A percentile compares a stretch with the other conserved stretches of the same genome.
These are phyloP conservation scores for Drosophila pegasa DNA, from an alignment of 2,888 invertebrate genomes.

Conservation along the genomic window DNA sequence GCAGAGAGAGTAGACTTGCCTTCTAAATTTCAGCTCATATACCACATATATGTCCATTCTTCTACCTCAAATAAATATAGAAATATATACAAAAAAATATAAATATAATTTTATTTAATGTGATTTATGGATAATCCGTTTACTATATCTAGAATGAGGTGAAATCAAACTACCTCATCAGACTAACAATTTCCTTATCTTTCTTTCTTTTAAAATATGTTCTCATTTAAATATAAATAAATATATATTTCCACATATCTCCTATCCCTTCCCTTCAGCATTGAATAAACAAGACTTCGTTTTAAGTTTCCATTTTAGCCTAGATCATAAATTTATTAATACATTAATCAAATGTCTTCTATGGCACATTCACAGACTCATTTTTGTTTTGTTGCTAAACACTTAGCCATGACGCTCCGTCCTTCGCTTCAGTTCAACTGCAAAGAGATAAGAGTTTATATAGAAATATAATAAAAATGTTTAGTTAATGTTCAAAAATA, in stretches of 20 bases:
- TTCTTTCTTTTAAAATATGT: not conserved
- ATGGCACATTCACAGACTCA: constrained; percentile 70
- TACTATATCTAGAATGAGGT: too few species aligned
- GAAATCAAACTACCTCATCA: too few species aligned
- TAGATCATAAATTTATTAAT: constrained; percentile 36
- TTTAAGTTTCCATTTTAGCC: constrained; percentile 4
- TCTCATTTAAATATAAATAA: not conserved
- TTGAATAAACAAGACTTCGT: not conserved
- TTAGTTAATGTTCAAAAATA: constrained; percentile 12
- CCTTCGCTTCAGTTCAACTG: constrained; percentile 38
- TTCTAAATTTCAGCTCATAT: too few species aligned
- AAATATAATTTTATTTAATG: too few species aligned
- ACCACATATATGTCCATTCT: too few species aligned
- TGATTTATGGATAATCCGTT: too few species aligned
- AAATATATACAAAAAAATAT: too few species aligned
- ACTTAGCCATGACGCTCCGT: constrained; percentile 6
- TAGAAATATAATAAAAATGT: constrained; percentile 15
- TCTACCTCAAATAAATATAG: too few species aligned
- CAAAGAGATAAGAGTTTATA: constrained; percentile 39
- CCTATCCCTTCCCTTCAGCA: not conserved
- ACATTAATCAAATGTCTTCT: constrained; percentile 43
- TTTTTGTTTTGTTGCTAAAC: constrained; percentile 14
- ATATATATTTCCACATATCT: not conserved
- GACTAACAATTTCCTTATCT: too few species aligned
- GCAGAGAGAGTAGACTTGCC: too few species aligned